Conservation (phyloP, 2,113 vertebrate species). For the Argyrosomus japonicus region DNA sequence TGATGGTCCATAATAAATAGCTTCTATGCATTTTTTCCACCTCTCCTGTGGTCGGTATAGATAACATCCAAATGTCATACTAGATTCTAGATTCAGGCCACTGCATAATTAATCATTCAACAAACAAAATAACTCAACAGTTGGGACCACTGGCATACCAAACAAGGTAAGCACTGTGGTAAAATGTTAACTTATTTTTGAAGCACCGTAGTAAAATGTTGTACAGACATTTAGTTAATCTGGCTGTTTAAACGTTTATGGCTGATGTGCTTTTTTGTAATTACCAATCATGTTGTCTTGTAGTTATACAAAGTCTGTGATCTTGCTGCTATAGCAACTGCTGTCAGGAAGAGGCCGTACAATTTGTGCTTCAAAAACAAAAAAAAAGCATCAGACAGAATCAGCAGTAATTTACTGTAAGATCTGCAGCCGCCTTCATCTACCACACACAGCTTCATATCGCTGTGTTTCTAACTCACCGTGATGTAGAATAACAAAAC, state of each 20-base stretch:
- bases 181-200: not conserved
- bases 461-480: not conserved
- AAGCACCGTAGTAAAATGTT: not conserved
- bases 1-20: not conserved
- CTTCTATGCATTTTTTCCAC: not conserved
- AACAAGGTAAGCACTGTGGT: not conserved
- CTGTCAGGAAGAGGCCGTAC: not conserved
- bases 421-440: not conserved
- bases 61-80: not conserved
- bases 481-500: not conserved
- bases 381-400: slow-evolving; percentile 26
- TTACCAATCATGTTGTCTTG: not conserved
- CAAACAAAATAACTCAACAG: not conserved
- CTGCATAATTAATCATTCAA: not conserved
- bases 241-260: not conserved
- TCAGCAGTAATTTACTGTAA: slow-evolving; percentile 41
- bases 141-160: not conserved
- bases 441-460: not conserved
- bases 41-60: not conserved
- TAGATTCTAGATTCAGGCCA: not conserved
- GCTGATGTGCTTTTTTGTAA: not conserved
- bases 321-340: slow-evolving; percentile 64
- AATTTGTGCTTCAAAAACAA: slow-evolving; percentile 50
- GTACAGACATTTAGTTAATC: not conserved
- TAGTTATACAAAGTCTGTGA: slow-evolving; percentile 24